Percentiles rank a stretch among this genome's conserved stretches.
Conservation (phyloP, 2,113 vertebrate genomes). For the Hyperopisus bebe region DNA sequence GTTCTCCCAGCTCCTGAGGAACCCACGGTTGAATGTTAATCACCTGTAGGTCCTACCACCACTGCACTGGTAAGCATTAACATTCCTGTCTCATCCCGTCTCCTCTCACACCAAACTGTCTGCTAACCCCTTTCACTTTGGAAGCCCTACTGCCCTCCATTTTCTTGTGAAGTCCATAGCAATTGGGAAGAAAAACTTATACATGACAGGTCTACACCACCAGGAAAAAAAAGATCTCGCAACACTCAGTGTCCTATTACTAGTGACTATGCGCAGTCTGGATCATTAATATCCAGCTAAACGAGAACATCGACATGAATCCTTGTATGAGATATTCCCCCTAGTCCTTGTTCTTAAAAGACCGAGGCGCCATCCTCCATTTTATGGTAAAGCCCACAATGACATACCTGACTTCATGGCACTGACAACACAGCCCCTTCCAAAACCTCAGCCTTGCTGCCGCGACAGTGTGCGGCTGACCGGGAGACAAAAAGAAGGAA, state of each 20-base stretch:
- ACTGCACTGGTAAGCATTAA: constrained; percentile 46
- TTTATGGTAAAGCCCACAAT: constrained; percentile 89
- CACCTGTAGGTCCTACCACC: constrained; percentile 36
- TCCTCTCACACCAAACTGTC: constrained; percentile 24
- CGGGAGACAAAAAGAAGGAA: constrained; percentile 31
- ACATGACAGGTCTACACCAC: background rate
- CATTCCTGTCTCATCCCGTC: constrained; percentile 46
- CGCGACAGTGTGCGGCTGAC: background rate
- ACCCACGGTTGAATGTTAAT: constrained; percentile 57
- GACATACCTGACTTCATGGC: constrained; percentile 87
- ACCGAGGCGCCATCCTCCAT: constrained; percentile 88
- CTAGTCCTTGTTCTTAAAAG: constrained; percentile 58
- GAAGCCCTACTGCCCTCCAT: constrained; percentile 23
- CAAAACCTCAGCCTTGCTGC: constrained; percentile 7
- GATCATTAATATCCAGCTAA: background rate
- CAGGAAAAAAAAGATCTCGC: background rate
- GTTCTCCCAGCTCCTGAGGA: constrained; percentile 21
- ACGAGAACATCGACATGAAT: constrained; percentile 51
- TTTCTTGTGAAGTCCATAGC: constrained; percentile 15
- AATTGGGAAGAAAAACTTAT: background rate
- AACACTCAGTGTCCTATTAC: background rate
- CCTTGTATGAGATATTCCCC: constrained; percentile 49
- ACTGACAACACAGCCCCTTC: constrained; percentile 54
- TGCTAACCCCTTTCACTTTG: constrained; percentile 12
- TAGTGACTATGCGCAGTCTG: background rate